A percentile compares a stretch with the other conserved stretches of the same genome.
phyloP scores from a whole-genome alignment of 2,113 vertebrate species.

The Xiphophorus couchianus region DNA sequence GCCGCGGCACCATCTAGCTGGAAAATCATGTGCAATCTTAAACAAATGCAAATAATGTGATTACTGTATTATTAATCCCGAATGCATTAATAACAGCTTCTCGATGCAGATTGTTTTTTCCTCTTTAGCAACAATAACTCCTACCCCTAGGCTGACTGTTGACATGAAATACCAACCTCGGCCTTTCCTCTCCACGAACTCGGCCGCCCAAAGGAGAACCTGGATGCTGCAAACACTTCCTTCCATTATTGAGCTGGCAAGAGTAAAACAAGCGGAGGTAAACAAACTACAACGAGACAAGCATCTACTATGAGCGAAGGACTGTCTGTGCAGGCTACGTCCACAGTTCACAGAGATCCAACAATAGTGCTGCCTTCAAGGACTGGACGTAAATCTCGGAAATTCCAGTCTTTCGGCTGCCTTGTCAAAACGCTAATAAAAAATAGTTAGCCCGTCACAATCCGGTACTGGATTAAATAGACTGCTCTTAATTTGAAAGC shows the following conservation, averaged over 20 bases:
- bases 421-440: neutral
- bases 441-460: neutral
- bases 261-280: constrained; percentile 5
- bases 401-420: neutral
- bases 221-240: constrained; percentile 86
- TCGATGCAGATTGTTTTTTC: constrained; percentile 30
- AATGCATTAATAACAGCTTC: neutral
- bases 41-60: fast-evolving
- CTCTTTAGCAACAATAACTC: constrained; percentile 35
- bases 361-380: constrained; percentile 40
- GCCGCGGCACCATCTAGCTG: neutral
- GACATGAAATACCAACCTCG: constrained; percentile 76
- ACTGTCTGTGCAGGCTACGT: constrained; percentile 52
- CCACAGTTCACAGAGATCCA: constrained; percentile 14
- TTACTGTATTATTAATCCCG: neutral
- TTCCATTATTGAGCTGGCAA: constrained; percentile 79
- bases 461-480: too few species aligned
- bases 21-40: neutral
- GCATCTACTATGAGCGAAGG: constrained; percentile 24
- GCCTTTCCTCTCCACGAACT: constrained; percentile 90
- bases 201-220: constrained; percentile 91
- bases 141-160: constrained; percentile 47
- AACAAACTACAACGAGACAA: constrained; percentile 7
- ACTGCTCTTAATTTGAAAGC: too few species aligned
- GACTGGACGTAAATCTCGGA: constrained; percentile 12